phyloP scores from a whole-genome alignment of 1,140 invertebrate species.

The Zaprionus vittiger region DNA sequence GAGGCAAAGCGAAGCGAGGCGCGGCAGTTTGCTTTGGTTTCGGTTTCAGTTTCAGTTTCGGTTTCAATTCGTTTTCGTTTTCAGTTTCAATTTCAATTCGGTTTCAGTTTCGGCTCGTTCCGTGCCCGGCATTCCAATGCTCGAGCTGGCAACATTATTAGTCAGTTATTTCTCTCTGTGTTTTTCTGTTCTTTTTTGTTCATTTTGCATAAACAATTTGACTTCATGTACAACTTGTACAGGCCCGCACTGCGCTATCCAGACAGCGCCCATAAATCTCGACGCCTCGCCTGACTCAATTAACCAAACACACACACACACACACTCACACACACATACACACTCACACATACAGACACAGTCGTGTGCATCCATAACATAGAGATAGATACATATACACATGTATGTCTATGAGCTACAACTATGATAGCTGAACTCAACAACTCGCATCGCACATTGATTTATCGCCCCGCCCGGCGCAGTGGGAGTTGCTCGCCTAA shows the following conservation, averaged over 20 bases:
- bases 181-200: not conserved
- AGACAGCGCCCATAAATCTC: conserved; percentile 60
- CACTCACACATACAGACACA: not conserved
- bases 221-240: conserved; percentile 52
- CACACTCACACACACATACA: too few relatives aligned
- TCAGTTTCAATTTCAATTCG: conserved; percentile 19
- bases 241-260: conserved; percentile 20
- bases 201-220: conserved; percentile 60
- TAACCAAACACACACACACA: conserved; percentile 11
- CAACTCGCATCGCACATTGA: conserved; percentile 33
- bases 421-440: conserved; percentile 22
- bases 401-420: not conserved
- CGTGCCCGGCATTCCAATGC: conserved; percentile 63
- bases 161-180: not conserved
- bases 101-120: conserved; percentile 39
- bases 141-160: conserved; percentile 31
- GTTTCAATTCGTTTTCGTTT: conserved; percentile 22
- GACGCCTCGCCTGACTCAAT: conserved; percentile 50
- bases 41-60: conserved; percentile 35
- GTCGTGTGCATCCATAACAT: too few relatives aligned
- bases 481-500: conserved; percentile 36
- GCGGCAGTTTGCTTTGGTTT: conserved; percentile 14
- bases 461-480: conserved; percentile 28
- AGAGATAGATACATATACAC: not conserved
- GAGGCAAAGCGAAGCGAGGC: not conserved